A percentile compares a stretch with the other conserved stretches of the same genome.
Conservation (phyloP, 2,888 invertebrate species). For the Dusona sp. region DNA sequence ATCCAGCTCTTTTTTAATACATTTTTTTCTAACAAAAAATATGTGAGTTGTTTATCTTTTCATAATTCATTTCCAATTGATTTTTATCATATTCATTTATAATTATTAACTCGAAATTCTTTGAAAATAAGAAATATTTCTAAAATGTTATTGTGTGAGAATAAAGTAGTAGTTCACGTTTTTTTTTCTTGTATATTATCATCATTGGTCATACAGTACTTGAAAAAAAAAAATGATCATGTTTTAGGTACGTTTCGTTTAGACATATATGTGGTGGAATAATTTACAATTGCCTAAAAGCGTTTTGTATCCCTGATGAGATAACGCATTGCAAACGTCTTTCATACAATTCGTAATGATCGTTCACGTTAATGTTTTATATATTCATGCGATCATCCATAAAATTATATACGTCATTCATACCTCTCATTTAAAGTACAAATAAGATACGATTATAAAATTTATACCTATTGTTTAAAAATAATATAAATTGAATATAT, state of each 20-base stretch:
- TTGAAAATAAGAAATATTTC: background rate
- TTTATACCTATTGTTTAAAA: conserved; percentile 63
- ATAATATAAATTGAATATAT: conserved; percentile 56
- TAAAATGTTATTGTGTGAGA: background rate
- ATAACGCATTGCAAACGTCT: conserved; percentile 31
- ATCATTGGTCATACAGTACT: conserved; percentile 64
- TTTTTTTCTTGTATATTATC: conserved; percentile 39
- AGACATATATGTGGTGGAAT: conserved; percentile 59
- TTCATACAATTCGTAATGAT: conserved; percentile 31
- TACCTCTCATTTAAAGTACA: conserved; percentile 58
- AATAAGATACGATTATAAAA: conserved; percentile 65
- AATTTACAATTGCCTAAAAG: conserved; percentile 65
- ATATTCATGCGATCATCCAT: conserved; percentile 61
- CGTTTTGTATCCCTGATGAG: conserved; percentile 2
- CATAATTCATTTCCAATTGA: background rate
- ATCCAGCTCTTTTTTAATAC: too few relatives aligned
- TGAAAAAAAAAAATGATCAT: conserved; percentile 64
- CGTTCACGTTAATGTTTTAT: conserved; percentile 44
- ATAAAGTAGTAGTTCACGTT: conserved; percentile 8
- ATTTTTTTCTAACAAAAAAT: background rate
- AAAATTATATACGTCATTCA: conserved; percentile 64
- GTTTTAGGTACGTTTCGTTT: conserved; percentile 63
- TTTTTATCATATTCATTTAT: background rate
- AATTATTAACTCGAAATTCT: background rate
- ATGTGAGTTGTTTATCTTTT: background rate